phyloP scores from a whole-genome alignment of 2,113 vertebrate species.

The Gulo gulo region DNA sequence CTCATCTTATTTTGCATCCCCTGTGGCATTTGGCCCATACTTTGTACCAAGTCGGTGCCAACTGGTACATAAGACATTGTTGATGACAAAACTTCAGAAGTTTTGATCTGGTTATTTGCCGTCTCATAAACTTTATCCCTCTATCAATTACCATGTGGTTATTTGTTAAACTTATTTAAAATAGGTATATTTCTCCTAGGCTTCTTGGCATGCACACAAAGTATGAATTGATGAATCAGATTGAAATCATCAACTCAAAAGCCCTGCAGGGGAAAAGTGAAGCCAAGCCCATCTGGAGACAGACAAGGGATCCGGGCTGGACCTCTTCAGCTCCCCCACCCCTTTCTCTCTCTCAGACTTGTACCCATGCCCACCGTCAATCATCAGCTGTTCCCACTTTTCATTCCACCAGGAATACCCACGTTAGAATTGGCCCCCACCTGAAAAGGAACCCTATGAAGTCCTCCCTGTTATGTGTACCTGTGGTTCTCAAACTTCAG shows the following conservation, averaged over 20 bases:
- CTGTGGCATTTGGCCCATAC: background rate
- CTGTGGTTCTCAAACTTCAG: background rate
- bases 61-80: background rate
- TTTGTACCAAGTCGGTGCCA: background rate
- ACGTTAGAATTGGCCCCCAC: background rate
- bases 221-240: background rate
- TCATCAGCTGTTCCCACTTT: background rate
- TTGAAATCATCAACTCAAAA: constrained; percentile 23
- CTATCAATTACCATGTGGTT: background rate
- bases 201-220: constrained; percentile 42
- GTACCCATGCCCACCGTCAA: background rate
- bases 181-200: background rate
- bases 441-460: background rate
- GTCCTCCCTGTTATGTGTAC: background rate
- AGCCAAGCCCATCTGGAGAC: background rate
- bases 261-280: background rate
- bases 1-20: constrained; percentile 1
- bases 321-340: background rate
- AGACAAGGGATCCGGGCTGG: background rate
- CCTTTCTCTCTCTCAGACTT: background rate
- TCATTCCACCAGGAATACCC: background rate
- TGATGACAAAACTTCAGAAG: constrained; percentile 25
- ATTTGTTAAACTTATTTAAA: constrained; percentile 44
- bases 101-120: constrained; percentile 35
- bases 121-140: constrained; percentile 13